Conservation (phyloP, 37 sponge, comb jelly and placozoan species). For the Spongilla lacustris region DNA sequence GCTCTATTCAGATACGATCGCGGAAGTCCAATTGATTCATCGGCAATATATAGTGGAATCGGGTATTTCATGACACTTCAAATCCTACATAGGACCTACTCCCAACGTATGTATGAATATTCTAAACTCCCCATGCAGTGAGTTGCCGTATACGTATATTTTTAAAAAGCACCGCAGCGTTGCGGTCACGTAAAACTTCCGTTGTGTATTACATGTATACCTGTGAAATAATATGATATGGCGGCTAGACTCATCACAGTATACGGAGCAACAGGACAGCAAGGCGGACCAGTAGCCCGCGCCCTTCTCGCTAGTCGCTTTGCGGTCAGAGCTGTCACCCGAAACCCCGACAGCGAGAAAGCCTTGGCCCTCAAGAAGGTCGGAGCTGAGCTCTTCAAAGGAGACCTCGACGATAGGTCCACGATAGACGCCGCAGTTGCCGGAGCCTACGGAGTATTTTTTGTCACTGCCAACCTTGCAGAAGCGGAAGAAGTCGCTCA, state of each 20-base stretch:
- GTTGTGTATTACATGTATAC: too few relatives aligned
- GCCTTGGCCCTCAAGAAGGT: constrained; percentile 39
- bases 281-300: constrained; percentile 64
- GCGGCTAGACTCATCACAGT: constrained; percentile 43
- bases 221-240: too few relatives aligned
- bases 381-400: constrained; percentile 58
- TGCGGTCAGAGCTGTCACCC: constrained; percentile 71
- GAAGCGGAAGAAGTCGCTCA: constrained; percentile 60
- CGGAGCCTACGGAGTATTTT: constrained; percentile 66
- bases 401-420: constrained; percentile 37
- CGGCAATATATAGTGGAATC: too few relatives aligned
- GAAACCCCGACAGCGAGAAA: constrained; percentile 71
- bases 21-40: too few relatives aligned
- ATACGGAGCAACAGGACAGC: constrained; percentile 76
- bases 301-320: constrained; percentile 55
- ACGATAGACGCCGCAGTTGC: constrained; percentile 25
- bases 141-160: too few relatives aligned
- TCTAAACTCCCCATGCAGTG: too few relatives aligned
- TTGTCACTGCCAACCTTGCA: constrained; percentile 57
- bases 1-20: too few relatives aligned
- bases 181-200: too few relatives aligned
- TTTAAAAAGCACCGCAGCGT: too few relatives aligned
- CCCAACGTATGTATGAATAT: too few relatives aligned
- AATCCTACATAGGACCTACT: too few relatives aligned
- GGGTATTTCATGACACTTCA: too few relatives aligned